Evolutionary conservation across 2,888 invertebrate genomes (phyloP).

Genomic region (Endotricha flammealis): DNA sequence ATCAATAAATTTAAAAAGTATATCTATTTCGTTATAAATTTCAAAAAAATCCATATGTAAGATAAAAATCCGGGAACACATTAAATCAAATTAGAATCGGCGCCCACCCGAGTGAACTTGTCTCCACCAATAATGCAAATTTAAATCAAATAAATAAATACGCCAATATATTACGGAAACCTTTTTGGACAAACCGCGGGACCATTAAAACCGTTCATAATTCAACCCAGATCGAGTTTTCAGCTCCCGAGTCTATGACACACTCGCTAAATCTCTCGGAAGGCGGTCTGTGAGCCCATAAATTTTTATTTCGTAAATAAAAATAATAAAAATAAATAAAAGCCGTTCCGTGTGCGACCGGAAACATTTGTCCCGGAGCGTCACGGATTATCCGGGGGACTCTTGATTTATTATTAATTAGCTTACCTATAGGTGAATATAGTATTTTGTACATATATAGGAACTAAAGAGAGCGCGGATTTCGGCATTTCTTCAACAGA

Average conservation of each 20-base stretch:
- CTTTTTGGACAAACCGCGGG: constrained; percentile 52
- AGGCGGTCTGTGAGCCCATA: constrained; percentile 68
- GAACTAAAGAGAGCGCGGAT: not conserved
- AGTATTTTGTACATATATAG: too few species aligned
- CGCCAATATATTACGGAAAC: constrained; percentile 53
- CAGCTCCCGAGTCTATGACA: constrained; percentile 70
- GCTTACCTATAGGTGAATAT: constrained; percentile 33
- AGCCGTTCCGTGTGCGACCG: constrained; percentile 55
- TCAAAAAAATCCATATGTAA: too few species aligned
- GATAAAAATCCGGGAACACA: constrained; percentile 1
- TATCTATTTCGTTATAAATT: too few species aligned
- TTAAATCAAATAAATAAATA: constrained; percentile 49
- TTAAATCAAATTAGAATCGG: constrained; percentile 1
- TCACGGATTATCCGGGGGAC: constrained; percentile 64
- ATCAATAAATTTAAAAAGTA: too few species aligned
- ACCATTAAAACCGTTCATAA: constrained; percentile 67
- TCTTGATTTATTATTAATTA: constrained; percentile 76
- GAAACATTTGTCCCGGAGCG: constrained; percentile 73
- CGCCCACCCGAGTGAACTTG: constrained; percentile 3
- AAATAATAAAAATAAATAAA: constrained; percentile 74
- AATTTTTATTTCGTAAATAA: constrained; percentile 74
- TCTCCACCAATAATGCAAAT: constrained; percentile 42
- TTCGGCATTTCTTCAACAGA: too few species aligned
- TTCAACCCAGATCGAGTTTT: constrained; percentile 64
- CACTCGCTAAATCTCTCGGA: constrained; percentile 73